phyloP scores from a whole-genome alignment of 2,113 vertebrate species.

The Stigmatopora nigra region DNA sequence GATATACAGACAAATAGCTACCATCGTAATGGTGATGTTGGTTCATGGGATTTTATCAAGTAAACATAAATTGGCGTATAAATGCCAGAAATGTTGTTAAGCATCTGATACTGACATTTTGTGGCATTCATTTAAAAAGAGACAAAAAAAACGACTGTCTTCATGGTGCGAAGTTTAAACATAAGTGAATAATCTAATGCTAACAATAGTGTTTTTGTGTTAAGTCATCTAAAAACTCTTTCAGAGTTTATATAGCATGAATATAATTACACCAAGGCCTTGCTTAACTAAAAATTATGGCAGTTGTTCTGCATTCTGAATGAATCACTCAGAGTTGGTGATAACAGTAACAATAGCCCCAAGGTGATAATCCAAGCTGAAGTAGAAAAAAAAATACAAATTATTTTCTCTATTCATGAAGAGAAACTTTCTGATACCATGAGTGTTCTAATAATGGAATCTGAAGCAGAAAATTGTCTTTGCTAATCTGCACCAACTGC shows the following conservation, averaged over 20 bases:
- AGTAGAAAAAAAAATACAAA: conserved; percentile 17
- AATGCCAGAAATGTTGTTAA: background rate
- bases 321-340: conserved; percentile 29
- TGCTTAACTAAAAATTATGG: conserved; percentile 19
- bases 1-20: background rate
- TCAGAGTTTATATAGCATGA: conserved; percentile 13
- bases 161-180: background rate
- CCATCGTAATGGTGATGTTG: no score
- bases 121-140: no score
- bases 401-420: conserved; percentile 59
- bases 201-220: background rate
- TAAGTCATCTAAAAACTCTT: conserved; percentile 13
- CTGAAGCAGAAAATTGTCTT: conserved; percentile 74
- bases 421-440: conserved; percentile 59
- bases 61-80: no score
- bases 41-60: background rate
- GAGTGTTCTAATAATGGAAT: conserved; percentile 67
- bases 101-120: background rate
- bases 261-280: conserved; percentile 22
- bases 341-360: conserved; percentile 52
- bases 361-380: conserved; percentile 50
- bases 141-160: no score
- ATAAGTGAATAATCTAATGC: background rate
- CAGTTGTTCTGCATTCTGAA: conserved; percentile 32
- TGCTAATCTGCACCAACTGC: conserved; percentile 58